Conservation (phyloP, 2,113 vertebrate genomes). For the Neogobius melanostomus region DNA sequence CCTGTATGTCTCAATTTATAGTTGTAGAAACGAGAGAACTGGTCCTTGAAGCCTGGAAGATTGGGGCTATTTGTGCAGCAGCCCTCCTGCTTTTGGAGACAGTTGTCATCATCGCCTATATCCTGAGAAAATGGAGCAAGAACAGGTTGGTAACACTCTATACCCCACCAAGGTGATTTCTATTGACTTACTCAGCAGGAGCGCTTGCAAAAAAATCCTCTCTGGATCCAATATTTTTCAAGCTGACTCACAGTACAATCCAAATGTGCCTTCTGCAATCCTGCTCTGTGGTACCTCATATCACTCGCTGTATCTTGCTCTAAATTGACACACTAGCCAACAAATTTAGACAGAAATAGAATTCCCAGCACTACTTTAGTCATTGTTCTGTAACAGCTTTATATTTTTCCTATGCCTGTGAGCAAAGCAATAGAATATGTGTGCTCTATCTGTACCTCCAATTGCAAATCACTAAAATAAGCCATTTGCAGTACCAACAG, state of each 20-base stretch:
- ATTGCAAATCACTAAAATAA: conserved; percentile 35
- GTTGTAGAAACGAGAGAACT: conserved; percentile 48
- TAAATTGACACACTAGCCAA: conserved; percentile 17
- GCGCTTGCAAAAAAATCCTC: neutral
- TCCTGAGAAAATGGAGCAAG: conserved; percentile 67
- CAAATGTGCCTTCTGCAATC: neutral
- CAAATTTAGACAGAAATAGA: neutral
- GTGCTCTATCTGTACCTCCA: conserved; percentile 4
- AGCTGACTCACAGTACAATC: neutral
- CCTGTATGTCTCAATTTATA: neutral
- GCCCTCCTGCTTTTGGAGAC: conserved; percentile 72
- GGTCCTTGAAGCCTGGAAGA: conserved; percentile 73
- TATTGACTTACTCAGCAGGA: neutral
- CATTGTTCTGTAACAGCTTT: neutral
- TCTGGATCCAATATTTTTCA: neutral
- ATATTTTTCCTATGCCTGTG: neutral
- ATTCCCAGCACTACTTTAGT: conserved; percentile 21
- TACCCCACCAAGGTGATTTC: conserved; percentile 3
- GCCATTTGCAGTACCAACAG: conserved; percentile 46
- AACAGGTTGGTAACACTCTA: conserved; percentile 53
- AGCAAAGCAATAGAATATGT: conserved; percentile 19
- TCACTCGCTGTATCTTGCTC: conserved; percentile 11
- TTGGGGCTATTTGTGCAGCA: conserved; percentile 69
- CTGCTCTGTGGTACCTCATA: neutral
- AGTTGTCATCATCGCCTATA: conserved; percentile 65